Base-by-base conservation (phyloP, 2,888 invertebrate genomes). In the Rhamnusium bicolor region DNA sequence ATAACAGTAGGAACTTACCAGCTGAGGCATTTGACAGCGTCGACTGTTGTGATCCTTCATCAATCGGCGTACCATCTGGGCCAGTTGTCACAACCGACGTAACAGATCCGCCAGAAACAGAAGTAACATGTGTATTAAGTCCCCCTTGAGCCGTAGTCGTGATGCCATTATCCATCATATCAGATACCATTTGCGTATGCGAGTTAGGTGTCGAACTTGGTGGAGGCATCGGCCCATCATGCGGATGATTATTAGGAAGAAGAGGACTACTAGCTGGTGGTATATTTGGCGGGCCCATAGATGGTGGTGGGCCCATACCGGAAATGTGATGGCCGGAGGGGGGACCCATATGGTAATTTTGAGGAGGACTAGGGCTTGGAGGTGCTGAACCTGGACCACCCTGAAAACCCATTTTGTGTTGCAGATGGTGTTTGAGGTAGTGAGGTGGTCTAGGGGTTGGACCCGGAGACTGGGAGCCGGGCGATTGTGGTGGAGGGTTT, bases 11-110 rank as follows among this genome's bases (percentile, higher is more conserved):
- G 46, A 46, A 85, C 89, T 86, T 88, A 96, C 96, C 96, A 86
- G 96, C 96, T 79, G 97, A 97, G 74, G 97, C 96, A 89, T 96
- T 97, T 71, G 96, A 96, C 80, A 96, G 91, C 79, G 96, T 97
- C 84, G 96, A 96, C 89, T 97, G 96, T 88, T 97, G 97, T 83
- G 96, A 96, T 83, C 94, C 96, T 88, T 97, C 96, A 87, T 97
- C 96, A 79, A 97, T 91, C 54, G 94, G 93, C 78, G 95, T 92
- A 73, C 96, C 96, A 89, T 97, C 96, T 14, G 96, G 96, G 2
- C 96, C 96, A 69, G 96, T 96, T 79, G 96, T 96, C 84, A 96
- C 94, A 79, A 96, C 94, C 73, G 95, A 94, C 56, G 95, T 96
- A 81, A 95, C 95, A 72, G 94, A 93, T 86, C 94, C 90, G 73